Base-by-base conservation (phyloP, 2,888 invertebrate species). In the Lochmaea crataegi region DNA sequence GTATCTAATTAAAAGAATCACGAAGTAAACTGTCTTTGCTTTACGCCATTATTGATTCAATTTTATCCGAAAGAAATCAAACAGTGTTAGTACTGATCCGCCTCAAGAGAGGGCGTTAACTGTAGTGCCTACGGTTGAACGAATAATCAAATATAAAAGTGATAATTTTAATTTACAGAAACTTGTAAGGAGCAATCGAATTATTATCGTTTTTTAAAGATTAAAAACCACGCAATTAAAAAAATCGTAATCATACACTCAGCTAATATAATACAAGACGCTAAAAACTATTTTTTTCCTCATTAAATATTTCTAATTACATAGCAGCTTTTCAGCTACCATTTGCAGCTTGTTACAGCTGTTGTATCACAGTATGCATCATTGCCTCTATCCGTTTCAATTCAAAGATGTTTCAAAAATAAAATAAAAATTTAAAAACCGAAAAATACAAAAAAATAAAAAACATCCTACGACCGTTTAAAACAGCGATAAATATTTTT, bases 311-410 rank as follows among this genome's bases (percentile, higher is more conserved):
- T 74, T 80, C 78, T 81, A 81, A 80, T 77, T 74, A 75, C 83
- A 83, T 80, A 82, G 83, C 82, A 80, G 81, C 80, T 79, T 79
- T 82, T 81, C 82, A 82, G 83, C 85, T 82, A 83, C 83, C 26
- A 81, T 78, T 78, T 82, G 84, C 85, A 84, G 85, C 84, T 82
- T 76, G 81, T 83, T 84, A 86, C 85, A 84, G 85, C 86, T 86
- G 85, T 81, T 86, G 85, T 87, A 87, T 87, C 87, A 87, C 87
- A 87, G 87, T 85, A 85, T 85, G 85, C 86, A 76, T 77, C 77
- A 87, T 87, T 87, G 87, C 87, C 87, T 86, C 87, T 84, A 86
- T 86, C 86, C 83, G 79, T 79, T 76, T 76, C 53, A 53, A 64
- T 68, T 18, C 56, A 79, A 79, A 80, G 79, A 78, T 77, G 77